Evolutionary conservation across 2,113 vertebrate genomes (phyloP), one percentile per base, ranked within the genome.

Genomic region (Tragulus kanchil): DNA sequence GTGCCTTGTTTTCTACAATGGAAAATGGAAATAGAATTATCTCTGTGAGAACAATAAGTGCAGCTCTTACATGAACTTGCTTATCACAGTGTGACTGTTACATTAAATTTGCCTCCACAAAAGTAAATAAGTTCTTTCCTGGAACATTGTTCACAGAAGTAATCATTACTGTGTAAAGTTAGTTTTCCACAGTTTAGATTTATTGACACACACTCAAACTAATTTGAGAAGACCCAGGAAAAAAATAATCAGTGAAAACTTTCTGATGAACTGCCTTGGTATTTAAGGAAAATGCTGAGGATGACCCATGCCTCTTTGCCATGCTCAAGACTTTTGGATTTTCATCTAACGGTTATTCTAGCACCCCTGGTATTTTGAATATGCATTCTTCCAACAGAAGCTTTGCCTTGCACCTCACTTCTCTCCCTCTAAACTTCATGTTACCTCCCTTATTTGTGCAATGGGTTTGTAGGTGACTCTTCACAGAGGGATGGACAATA

Each of bases 291-390:
- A 85, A 42, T 3, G 45, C 16, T 11, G n/a, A 77, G 17, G 11
- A 61, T 50, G n/a, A 50, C 21, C 17, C 0, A 42, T 8, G 54
- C 6, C 48, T 77, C 54, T 73, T 19, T 61, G 45, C 1, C 16
- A 23, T 17, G n/a, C 1, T n/a, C 81, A 84, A 92, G 56, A 59
- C 90, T 52, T 96, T 92, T 59, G 79, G 58, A 83, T 93, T 97
- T 97, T 95, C 73, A 91, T 78, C 28, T 90, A 77, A 78, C 48
- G 73, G 0, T 90, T 96, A 97, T 65, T 73, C 71, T 59, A n/a
- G 89, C 31, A 26, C 50, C 3, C 13, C 17, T 93, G 17, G 83
- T 82, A 82, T 71, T 97, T 13, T 65, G 69, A 97, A 78, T 83
- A 85, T 81, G 61, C 86, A 67, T 93, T 90, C 93, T 65, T 69